phyloP scores from a whole-genome alignment of 2,113 vertebrate species.

The Genyomyrus donnyi region DNA sequence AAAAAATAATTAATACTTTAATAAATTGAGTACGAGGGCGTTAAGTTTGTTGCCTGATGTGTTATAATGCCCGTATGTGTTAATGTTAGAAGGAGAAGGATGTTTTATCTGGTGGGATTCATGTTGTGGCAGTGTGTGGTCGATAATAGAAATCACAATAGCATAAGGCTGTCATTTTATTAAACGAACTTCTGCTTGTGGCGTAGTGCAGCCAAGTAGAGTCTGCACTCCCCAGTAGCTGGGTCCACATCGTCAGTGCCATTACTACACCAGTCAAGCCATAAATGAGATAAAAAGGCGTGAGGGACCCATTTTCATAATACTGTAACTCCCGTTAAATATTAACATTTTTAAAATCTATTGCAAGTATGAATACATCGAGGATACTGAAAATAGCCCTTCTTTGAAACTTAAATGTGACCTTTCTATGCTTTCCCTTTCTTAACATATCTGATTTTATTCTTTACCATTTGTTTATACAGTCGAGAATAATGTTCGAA shows the following conservation, averaged over 20 bases:
- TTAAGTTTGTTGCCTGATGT: background rate
- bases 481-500: background rate
- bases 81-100: background rate
- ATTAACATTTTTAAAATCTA: background rate
- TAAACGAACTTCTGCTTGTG: background rate
- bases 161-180: background rate
- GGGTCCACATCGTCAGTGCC: background rate
- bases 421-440: background rate
- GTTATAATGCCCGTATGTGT: background rate
- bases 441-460: background rate
- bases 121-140: background rate
- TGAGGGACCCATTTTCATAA: background rate
- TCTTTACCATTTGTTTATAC: background rate
- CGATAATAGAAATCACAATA: background rate
- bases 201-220: background rate
- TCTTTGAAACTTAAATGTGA: background rate
- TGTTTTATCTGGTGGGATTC: background rate
- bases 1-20: background rate
- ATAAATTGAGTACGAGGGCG: background rate
- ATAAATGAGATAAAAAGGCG: background rate
- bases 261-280: background rate
- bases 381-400: background rate
- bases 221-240: background rate
- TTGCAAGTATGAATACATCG: background rate
- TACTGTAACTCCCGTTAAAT: background rate